These are phyloP conservation scores for Ophraella communa DNA, from an alignment of 2,888 invertebrate species.

Conservation along the genomic window DNA sequence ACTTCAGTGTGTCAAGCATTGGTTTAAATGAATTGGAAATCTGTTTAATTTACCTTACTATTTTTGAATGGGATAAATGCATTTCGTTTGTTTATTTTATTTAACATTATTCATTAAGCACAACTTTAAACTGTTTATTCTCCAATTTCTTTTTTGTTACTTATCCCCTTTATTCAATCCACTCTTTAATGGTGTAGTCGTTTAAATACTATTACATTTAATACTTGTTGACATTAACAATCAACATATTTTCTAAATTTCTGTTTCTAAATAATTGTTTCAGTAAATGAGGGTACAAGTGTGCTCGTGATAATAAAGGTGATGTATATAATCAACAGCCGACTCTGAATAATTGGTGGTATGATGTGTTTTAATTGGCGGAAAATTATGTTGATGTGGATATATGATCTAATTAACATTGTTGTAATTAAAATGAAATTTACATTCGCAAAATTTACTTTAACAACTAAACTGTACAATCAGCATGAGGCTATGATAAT, in stretches of 20 bases:
- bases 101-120: too few species aligned
- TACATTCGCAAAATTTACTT: conserved; percentile 40
- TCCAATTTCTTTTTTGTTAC: too few species aligned
- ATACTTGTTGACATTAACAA: conserved; percentile 5
- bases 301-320: conserved; percentile 20
- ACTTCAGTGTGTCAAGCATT: too few species aligned
- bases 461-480: conserved; percentile 39
- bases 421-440: conserved; percentile 44
- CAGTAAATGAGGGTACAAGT: conserved; percentile 9
- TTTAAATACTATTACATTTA: conserved; percentile 8
- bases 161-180: too few species aligned
- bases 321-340: conserved; percentile 19
- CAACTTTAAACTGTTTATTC: too few species aligned
- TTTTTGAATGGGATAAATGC: too few species aligned
- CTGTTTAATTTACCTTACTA: too few species aligned
- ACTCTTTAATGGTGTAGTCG: neutral
- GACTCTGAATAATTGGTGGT: conserved; percentile 24
- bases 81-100: too few species aligned
- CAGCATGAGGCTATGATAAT: conserved; percentile 37
- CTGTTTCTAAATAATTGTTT: conserved; percentile 14
- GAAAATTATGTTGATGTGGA: conserved; percentile 35
- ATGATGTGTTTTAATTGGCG: conserved; percentile 32
- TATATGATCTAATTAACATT: conserved; percentile 40
- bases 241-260: too few species aligned
- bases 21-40: too few species aligned